A percentile compares a stretch with the other conserved stretches of the same genome.
phyloP scores from a whole-genome alignment of 2,113 vertebrate species.

The Oceanites oceanicus region DNA sequence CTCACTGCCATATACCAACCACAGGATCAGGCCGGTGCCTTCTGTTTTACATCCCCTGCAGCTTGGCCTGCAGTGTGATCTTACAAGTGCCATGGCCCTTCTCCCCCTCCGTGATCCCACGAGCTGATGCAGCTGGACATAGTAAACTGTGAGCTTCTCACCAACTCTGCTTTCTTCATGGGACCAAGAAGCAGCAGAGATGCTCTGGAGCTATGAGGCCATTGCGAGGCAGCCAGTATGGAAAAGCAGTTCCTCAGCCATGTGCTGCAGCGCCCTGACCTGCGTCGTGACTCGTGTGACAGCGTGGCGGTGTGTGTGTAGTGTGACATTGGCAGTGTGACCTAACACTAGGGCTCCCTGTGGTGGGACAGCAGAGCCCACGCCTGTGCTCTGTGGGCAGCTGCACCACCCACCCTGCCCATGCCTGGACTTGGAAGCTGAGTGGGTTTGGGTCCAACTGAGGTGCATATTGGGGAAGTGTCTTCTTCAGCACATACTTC shows the following conservation, averaged over 20 bases:
- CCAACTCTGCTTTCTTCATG: neutral
- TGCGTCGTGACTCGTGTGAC: accelerated
- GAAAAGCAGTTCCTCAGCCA: neutral
- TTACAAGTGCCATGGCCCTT: neutral
- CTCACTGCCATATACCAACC: neutral
- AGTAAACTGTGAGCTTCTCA: neutral
- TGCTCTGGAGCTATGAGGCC: neutral
- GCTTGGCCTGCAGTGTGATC: neutral
- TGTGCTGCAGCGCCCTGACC: neutral
- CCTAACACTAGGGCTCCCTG: neutral
- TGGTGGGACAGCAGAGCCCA: neutral
- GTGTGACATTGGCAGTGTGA: neutral
- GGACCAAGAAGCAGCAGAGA: neutral
- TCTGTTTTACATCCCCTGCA: neutral
- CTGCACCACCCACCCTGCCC: neutral
- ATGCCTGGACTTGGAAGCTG: neutral
- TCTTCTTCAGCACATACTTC: neutral
- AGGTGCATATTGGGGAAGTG: neutral
- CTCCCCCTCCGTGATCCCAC: neutral
- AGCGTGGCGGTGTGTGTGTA: accelerated
- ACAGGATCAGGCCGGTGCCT: neutral
- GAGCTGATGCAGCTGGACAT: neutral
- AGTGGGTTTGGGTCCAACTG: neutral
- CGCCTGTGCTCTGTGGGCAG: accelerated
- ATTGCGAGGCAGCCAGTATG: accelerated